Conservation (phyloP, 1,140 invertebrate genomes). For the Riptortus pedestris region DNA sequence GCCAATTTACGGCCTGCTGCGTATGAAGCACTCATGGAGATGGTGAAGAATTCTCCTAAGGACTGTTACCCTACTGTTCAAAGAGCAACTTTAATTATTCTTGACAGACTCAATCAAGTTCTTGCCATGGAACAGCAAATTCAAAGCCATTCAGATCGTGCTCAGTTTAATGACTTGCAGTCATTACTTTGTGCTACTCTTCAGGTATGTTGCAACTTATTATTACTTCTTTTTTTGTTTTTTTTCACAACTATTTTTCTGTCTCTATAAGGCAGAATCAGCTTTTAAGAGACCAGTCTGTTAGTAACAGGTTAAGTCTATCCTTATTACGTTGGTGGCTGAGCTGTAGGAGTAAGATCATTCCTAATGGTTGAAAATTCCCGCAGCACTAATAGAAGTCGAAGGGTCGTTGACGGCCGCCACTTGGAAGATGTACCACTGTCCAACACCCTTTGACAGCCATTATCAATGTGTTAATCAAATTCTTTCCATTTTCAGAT, state of each 20-base stretch:
- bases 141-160: slow-evolving; percentile 72
- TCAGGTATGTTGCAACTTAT: slow-evolving; percentile 38
- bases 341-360: too few species aligned
- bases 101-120: slow-evolving; percentile 84
- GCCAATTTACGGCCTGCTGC: slow-evolving; percentile 92
- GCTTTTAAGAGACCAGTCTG: background rate
- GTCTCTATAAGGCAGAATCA: background rate
- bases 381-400: too few species aligned
- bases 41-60: slow-evolving; percentile 97
- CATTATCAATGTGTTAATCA: too few species aligned
- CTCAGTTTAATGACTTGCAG: slow-evolving; percentile 93
- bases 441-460: too few species aligned
- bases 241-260: background rate
- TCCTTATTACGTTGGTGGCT: too few species aligned
- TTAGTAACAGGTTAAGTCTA: too few species aligned
- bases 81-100: slow-evolving; percentile 89
- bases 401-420: too few species aligned
- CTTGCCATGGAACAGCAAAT: slow-evolving; percentile 88
- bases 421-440: too few species aligned
- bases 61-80: slow-evolving; percentile 97
- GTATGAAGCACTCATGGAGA: slow-evolving; percentile 98
- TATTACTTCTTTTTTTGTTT: slow-evolving; percentile 10
- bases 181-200: slow-evolving; percentile 93
- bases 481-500: too few species aligned
- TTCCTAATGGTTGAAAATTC: too few species aligned